These are phyloP conservation scores for Erebia ligea DNA, from an alignment of 2,888 invertebrate species.

Conservation along the genomic window DNA sequence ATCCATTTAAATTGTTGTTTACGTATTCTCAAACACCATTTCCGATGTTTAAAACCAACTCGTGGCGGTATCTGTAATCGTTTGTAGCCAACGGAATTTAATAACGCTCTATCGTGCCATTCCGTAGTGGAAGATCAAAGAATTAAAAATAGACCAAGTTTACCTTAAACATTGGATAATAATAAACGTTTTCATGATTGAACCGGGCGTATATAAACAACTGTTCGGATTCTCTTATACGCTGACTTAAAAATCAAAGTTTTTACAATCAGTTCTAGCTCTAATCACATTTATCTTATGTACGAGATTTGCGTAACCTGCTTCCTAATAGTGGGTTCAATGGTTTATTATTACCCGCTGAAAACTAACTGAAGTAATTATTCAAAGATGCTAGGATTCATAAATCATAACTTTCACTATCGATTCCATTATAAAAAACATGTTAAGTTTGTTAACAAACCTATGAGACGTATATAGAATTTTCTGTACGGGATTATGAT, in stretches of 20 bases:
- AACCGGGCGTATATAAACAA: slow-evolving; percentile 61
- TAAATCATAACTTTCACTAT: not conserved
- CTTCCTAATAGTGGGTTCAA: not conserved
- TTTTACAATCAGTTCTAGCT: slow-evolving; percentile 12
- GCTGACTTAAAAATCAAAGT: not conserved
- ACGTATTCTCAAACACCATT: slow-evolving; percentile 2
- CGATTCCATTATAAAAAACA: too few species aligned
- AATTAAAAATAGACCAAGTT: slow-evolving; percentile 65
- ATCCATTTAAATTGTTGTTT: not conserved
- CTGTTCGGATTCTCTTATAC: slow-evolving; percentile 28
- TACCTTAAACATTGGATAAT: slow-evolving; percentile 52
- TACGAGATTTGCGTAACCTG: not conserved
- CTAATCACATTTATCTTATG: not conserved
- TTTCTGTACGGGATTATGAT: too few species aligned
- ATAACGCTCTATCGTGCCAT: slow-evolving; percentile 32
- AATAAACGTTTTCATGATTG: slow-evolving; percentile 68
- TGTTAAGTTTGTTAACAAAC: too few species aligned
- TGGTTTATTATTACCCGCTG: not conserved
- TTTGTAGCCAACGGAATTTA: slow-evolving; percentile 21
- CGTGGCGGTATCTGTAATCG: slow-evolving; percentile 1
- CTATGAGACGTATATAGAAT: too few species aligned
- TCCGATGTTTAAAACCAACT: slow-evolving; percentile 13
- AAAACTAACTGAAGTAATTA: not conserved
- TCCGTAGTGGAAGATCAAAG: slow-evolving; percentile 61
- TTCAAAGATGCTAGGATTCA: not conserved